A percentile compares a stretch with the other conserved stretches of the same genome.
Conservation (phyloP, 2,888 invertebrate genomes). For the Tribolium freemani region DNA sequence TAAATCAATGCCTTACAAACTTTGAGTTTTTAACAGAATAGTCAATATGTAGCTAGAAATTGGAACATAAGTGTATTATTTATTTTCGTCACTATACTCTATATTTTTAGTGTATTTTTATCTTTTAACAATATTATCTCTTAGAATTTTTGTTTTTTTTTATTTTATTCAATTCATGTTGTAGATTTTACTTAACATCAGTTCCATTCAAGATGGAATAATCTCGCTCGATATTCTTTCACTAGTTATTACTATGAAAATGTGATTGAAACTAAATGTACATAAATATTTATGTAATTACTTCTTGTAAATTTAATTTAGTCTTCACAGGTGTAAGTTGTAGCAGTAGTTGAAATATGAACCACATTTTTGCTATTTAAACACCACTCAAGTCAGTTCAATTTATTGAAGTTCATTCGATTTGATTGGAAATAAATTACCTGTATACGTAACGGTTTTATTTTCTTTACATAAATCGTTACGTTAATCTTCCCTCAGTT, state of each 20-base stretch:
- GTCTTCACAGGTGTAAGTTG: neutral
- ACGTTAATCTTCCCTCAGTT: too few species aligned
- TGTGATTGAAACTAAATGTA: constrained; percentile 49
- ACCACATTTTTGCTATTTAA: too few species aligned
- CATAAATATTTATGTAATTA: constrained; percentile 20
- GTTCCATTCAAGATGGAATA: constrained; percentile 42
- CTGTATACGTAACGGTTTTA: neutral
- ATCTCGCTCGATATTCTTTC: constrained; percentile 58
- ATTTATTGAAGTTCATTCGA: neutral
- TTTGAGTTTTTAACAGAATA: neutral
- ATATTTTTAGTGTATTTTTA: neutral
- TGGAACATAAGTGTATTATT: too few species aligned
- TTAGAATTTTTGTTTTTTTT: neutral
- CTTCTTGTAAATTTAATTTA: constrained; percentile 9
- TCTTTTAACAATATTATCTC: too few species aligned
- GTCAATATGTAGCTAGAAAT: too few species aligned
- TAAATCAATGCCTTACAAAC: neutral
- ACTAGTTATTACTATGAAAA: constrained; percentile 53
- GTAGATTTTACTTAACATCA: constrained; percentile 3
- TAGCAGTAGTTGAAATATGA: neutral
- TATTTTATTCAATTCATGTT: neutral
- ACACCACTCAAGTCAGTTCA: too few species aligned
- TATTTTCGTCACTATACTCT: neutral
- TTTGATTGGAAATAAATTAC: neutral
- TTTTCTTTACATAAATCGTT: neutral